These are phyloP conservation scores for Paratilapia polleni DNA, from an alignment of 2,113 vertebrate genomes.

Conservation along the genomic window DNA sequence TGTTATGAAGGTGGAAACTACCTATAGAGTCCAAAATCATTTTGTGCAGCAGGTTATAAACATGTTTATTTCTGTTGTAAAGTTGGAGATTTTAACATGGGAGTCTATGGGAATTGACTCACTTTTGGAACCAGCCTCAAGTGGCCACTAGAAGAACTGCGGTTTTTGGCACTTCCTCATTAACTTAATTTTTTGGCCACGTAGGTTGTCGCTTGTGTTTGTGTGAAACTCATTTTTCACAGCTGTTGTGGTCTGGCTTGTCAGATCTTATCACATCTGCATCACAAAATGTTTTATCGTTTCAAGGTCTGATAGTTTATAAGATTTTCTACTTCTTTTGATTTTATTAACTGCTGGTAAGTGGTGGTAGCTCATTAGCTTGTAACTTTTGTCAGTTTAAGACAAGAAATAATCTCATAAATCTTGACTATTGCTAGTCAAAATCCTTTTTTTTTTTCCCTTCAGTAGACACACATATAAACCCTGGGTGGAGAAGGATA, in stretches of 20 bases:
- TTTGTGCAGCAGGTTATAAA: background rate
- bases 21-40: background rate
- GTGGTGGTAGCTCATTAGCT: background rate
- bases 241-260: background rate
- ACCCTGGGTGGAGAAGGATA: background rate
- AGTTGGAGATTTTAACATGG: background rate
- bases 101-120: too few species aligned
- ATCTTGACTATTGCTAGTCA: background rate
- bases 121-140: background rate
- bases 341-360: background rate
- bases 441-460: too few species aligned
- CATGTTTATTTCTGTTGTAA: background rate
- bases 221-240: background rate
- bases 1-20: background rate
- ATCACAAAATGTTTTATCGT: rapidly evolving
- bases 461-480: background rate
- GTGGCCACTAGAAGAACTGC: background rate
- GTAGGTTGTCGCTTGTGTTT: background rate
- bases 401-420: background rate
- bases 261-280: background rate
- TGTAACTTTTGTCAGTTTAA: background rate
- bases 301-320: too few species aligned
- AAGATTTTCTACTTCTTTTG: background rate
- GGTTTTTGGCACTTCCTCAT: background rate
- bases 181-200: background rate